A percentile compares a stretch with the other conserved stretches of the same genome.
Evolutionary conservation across 2,113 vertebrate species (phyloP).

Genomic region (Gymnogyps californianus): DNA sequence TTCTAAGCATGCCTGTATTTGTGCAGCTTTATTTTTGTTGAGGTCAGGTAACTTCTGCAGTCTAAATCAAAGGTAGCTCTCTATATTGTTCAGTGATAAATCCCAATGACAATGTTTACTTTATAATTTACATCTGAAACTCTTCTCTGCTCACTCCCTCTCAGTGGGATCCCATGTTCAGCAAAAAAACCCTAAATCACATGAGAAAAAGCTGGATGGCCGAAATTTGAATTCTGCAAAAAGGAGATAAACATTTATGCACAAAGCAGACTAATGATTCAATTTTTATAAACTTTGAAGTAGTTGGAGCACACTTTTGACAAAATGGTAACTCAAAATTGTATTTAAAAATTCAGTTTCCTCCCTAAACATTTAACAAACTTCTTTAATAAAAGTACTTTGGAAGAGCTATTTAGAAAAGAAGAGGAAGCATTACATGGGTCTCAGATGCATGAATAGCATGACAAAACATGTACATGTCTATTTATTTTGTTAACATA

Average conservation of each 20-base stretch:
- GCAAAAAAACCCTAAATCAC: background rate
- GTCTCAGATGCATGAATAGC: background rate
- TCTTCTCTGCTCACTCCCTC: background rate
- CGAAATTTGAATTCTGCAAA: background rate
- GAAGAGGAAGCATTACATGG: background rate
- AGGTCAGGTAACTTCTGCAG: background rate
- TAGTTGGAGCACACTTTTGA: background rate
- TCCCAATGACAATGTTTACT: background rate
- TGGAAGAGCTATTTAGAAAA: background rate
- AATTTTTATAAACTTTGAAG: background rate
- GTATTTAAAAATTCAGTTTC: background rate
- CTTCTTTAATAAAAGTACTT: background rate
- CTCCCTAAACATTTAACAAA: background rate
- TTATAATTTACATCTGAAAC: background rate
- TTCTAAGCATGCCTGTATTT: background rate
- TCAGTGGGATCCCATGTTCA: background rate
- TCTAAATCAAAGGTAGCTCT: background rate
- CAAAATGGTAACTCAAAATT: background rate
- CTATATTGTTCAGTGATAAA: background rate
- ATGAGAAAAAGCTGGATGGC: background rate
- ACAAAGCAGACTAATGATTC: background rate
- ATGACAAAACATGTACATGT: background rate
- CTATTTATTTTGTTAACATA: background rate
- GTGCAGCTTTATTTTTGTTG: background rate
- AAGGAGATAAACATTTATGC: background rate